phyloP scores from a whole-genome alignment of 2,113 vertebrate species.

The Emydura subglobosa region DNA sequence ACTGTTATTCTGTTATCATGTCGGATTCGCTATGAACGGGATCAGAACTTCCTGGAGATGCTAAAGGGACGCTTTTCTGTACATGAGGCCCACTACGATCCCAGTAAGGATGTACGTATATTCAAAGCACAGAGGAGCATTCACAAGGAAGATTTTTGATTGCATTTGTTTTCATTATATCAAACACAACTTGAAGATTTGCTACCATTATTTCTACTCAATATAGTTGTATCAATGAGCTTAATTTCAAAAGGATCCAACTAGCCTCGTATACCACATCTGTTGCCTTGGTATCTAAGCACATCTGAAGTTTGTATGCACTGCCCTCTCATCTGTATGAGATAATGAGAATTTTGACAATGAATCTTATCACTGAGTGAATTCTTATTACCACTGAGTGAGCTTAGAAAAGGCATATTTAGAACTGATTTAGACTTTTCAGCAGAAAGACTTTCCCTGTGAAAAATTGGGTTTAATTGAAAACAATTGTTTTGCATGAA shows the following conservation, averaged over 20 bases:
- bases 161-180: not conserved
- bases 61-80: constrained; percentile 83
- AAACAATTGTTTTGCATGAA: not conserved
- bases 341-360: not conserved
- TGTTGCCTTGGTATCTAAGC: not conserved
- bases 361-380: too few species aligned
- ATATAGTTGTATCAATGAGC: constrained; percentile 12
- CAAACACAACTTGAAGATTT: not conserved
- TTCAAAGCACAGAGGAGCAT: constrained; percentile 83
- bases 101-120: constrained; percentile 87
- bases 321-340: not conserved
- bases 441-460: not conserved
- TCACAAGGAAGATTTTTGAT: constrained; percentile 79
- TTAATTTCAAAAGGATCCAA: constrained; percentile 3
- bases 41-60: constrained; percentile 88
- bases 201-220: not conserved
- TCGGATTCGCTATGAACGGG: constrained; percentile 92
- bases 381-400: not conserved
- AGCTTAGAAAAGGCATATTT: not conserved
- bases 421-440: not conserved
- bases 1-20: constrained; percentile 89
- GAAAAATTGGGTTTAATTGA: not conserved
- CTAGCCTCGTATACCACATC: not conserved
- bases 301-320: not conserved
- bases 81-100: constrained; percentile 87